Evolutionary conservation across 1,140 invertebrate species (phyloP).

Genomic region (Mamestra configurata): DNA sequence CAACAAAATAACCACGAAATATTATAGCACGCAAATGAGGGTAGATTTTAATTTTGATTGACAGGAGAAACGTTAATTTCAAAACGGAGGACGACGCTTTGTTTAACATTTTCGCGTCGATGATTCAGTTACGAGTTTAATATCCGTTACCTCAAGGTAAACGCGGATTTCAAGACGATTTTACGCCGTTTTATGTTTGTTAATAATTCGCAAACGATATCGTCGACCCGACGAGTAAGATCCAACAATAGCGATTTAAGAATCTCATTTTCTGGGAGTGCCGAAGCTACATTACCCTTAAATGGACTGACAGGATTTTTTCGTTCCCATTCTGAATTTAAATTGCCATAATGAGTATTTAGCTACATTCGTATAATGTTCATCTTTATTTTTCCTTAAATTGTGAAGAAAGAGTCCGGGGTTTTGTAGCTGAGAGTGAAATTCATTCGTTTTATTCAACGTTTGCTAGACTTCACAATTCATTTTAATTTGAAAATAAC

Average conservation of each 20-base stretch:
- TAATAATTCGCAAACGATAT: conserved; percentile 46
- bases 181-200: conserved; percentile 42
- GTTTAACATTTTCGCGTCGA: conserved; percentile 13
- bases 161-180: background rate
- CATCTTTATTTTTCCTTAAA: conserved; percentile 28
- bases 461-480: background rate
- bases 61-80: background rate
- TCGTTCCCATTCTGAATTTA: conserved; percentile 26
- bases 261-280: conserved; percentile 39
- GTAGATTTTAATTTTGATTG: background rate
- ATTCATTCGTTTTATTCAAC: background rate
- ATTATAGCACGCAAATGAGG: background rate
- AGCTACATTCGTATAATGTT: conserved; percentile 21
- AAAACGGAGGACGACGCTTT: background rate
- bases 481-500: background rate
- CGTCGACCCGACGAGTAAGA: background rate
- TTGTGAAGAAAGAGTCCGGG: background rate
- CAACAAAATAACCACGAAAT: background rate
- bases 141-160: conserved; percentile 22
- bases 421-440: background rate
- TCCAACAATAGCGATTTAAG: conserved; percentile 35
- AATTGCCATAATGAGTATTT: conserved; percentile 45
- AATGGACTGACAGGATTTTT: conserved; percentile 33
- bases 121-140: conserved; percentile 9
- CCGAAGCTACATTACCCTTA: conserved; percentile 30